These are phyloP conservation scores for Sepiola atlantica DNA, from an alignment of 2,888 invertebrate species.

Conservation along the genomic window DNA sequence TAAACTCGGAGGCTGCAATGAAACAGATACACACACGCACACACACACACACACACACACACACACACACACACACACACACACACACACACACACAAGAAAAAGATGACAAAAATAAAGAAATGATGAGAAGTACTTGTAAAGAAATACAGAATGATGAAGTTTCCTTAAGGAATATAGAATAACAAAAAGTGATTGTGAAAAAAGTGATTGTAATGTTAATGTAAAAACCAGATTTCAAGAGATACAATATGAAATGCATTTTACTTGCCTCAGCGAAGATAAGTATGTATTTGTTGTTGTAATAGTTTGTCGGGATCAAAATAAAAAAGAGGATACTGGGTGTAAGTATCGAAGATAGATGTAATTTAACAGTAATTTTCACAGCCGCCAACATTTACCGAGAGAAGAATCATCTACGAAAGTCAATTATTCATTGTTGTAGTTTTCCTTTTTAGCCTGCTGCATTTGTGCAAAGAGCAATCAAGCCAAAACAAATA, in stretches of 20 bases:
- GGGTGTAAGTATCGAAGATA: not conserved
- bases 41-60: too few relatives aligned
- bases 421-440: conserved; percentile 2
- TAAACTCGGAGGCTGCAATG: not conserved
- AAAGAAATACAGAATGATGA: not conserved
- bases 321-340: not conserved
- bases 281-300: not conserved
- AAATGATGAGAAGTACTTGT: not conserved
- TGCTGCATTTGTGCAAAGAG: not conserved
- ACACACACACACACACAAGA: too few relatives aligned
- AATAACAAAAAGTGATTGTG: not conserved
- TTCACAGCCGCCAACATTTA: not conserved
- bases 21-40: not conserved
- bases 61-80: too few relatives aligned
- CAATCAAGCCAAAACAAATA: conserved; percentile 15
- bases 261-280: not conserved
- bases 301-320: not conserved
- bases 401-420: not conserved
- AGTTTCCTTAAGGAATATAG: not conserved
- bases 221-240: not conserved
- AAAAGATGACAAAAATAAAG: not conserved
- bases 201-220: not conserved
- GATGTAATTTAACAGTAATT: conserved; percentile 32
- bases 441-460: not conserved
- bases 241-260: not conserved